Percentiles rank a stretch among this genome's conserved stretches.
phyloP scores from a whole-genome alignment of 2,888 invertebrate species.

The Sturmia bella region DNA sequence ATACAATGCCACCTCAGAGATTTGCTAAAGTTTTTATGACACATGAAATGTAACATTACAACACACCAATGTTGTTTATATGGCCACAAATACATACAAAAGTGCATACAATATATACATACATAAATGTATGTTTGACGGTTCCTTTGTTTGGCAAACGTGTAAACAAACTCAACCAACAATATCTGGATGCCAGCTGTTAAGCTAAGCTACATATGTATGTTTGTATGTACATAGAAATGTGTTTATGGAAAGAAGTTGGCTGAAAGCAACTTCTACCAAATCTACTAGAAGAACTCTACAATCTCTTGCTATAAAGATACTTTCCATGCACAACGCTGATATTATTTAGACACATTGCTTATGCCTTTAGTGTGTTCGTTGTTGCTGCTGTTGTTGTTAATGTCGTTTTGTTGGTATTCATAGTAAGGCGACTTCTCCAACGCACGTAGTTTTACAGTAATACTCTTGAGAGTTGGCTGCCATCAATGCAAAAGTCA shows the following conservation, averaged over 20 bases:
- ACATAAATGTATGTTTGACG: not conserved
- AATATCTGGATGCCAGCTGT: constrained; percentile 50
- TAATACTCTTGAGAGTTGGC: constrained; percentile 56
- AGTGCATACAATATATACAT: constrained; percentile 4
- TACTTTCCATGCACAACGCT: constrained; percentile 20
- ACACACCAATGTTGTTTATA: constrained; percentile 59
- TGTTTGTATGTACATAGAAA: no score
- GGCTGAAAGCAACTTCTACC: constrained; percentile 9
- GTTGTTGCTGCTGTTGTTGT: no score
- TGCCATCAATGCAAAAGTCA: constrained; percentile 67
- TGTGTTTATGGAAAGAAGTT: constrained; percentile 19
- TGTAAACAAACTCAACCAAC: constrained; percentile 28
- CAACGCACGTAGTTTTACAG: constrained; percentile 66
- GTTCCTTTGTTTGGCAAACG: no score
- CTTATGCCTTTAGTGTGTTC: constrained; percentile 6
- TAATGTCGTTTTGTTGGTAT: not conserved
- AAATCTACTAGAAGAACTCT: constrained; percentile 23
- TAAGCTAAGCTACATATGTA: constrained; percentile 10
- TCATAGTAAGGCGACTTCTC: constrained; percentile 53
- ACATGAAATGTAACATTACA: constrained; percentile 66
- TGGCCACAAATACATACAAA: constrained; percentile 60
- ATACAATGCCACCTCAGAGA: constrained; percentile 68
- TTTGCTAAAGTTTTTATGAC: constrained; percentile 71
- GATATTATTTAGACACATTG: constrained; percentile 6
- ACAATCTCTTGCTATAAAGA: constrained; percentile 9